Percentiles rank a stretch among this genome's conserved stretches.
These are phyloP conservation scores for Didymodactylos carnosus DNA, from an alignment of 2,888 invertebrate genomes.

Conservation along the genomic window DNA sequence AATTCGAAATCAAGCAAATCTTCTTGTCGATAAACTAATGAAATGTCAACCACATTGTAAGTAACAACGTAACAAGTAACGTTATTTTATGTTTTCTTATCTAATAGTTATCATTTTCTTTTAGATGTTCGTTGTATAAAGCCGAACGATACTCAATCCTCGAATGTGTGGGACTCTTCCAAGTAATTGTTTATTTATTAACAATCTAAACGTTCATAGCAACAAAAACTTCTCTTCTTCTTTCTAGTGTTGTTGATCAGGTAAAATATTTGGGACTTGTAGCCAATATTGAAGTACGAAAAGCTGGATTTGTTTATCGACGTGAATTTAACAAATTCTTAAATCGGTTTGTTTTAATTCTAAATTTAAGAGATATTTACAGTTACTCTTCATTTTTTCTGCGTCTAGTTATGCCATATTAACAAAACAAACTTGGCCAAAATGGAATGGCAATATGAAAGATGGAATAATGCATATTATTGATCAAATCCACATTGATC, in stretches of 20 bases:
- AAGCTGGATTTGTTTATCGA: slow-evolving; percentile 50
- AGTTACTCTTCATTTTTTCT: too few species aligned
- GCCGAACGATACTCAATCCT: slow-evolving; percentile 48
- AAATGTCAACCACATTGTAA: slow-evolving; percentile 44
- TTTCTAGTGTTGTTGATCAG: slow-evolving; percentile 44
- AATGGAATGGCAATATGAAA: slow-evolving; percentile 40
- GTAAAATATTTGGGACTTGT: slow-evolving; percentile 49
- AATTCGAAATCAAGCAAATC: slow-evolving; percentile 48
- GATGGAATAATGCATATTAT: slow-evolving; percentile 43
- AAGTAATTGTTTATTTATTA: slow-evolving; percentile 19
- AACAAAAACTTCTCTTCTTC: too few species aligned
- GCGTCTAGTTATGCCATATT: slow-evolving; percentile 44
- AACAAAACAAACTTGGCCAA: slow-evolving; percentile 46
- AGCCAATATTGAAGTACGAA: slow-evolving; percentile 47
- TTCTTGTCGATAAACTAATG: slow-evolving; percentile 46
- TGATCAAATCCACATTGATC: slow-evolving; percentile 42
- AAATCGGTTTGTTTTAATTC: too few species aligned
- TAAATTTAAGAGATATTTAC: too few species aligned
- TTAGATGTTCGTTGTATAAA: slow-evolving; percentile 49
- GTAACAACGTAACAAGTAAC: too few species aligned
- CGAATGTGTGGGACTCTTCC: slow-evolving; percentile 46
- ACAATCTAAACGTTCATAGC: too few species aligned
- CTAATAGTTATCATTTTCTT: background rate
- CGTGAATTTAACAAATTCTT: slow-evolving; percentile 44
- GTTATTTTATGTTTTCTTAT: too few species aligned